These are phyloP conservation scores for Myiagra hebetior DNA, from an alignment of 2,113 vertebrate genomes.

Conservation along the genomic window DNA sequence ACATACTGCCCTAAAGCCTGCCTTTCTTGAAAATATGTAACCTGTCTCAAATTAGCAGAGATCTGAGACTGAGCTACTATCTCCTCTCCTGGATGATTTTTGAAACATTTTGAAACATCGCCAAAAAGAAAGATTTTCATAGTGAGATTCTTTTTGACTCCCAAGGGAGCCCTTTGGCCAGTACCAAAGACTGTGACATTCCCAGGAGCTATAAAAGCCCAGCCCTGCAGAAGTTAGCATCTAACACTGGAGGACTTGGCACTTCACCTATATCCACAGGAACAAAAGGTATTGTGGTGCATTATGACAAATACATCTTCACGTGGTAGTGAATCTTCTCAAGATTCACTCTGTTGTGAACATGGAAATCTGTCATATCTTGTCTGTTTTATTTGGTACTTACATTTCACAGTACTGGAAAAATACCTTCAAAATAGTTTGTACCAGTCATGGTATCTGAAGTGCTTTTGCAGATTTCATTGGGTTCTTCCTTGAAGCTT, in stretches of 20 bases:
- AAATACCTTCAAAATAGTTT: neutral
- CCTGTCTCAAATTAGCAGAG: neutral
- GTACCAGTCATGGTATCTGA: neutral
- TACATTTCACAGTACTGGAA: neutral
- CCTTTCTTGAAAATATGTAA: neutral
- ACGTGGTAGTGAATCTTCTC: neutral
- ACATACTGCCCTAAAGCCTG: neutral
- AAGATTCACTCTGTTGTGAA: neutral
- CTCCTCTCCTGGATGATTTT: neutral
- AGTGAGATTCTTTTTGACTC: neutral
- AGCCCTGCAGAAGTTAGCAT: neutral
- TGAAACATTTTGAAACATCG: neutral
- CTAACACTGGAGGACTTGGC: neutral
- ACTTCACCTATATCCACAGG: neutral
- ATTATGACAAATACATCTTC: neutral
- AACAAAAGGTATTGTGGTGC: neutral
- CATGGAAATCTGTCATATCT: neutral
- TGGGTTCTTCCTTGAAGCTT: neutral
- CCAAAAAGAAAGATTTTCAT: neutral
- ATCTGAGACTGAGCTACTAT: neutral
- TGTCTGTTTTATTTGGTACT: neutral
- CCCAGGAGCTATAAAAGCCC: neutral
- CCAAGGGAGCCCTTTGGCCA: neutral
- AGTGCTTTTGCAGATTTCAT: neutral
- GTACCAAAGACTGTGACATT: neutral